phyloP scores from a whole-genome alignment of 1,140 invertebrate genomes.

The Aphis gossypii region DNA sequence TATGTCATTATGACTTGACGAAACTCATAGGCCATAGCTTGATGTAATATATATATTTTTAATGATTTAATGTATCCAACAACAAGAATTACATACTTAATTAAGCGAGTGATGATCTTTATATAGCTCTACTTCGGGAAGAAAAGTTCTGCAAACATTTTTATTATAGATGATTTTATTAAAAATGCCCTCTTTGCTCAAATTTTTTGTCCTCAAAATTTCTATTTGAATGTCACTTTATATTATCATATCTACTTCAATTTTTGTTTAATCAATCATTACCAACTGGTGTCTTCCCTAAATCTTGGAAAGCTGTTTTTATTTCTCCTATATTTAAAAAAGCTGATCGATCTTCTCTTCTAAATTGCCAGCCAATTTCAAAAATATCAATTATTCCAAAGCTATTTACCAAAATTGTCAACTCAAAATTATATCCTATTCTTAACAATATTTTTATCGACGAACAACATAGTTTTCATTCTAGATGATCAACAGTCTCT shows the following conservation, averaged over 20 bases:
- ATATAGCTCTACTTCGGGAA: too few relatives aligned
- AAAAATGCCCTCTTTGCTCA: too few relatives aligned
- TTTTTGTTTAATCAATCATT: not conserved
- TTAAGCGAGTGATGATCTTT: too few relatives aligned
- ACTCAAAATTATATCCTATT: not conserved
- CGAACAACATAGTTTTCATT: not conserved
- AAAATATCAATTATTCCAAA: not conserved
- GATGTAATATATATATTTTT: too few relatives aligned
- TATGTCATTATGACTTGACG: too few relatives aligned
- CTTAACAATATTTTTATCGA: not conserved
- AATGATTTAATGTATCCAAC: too few relatives aligned
- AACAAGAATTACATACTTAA: too few relatives aligned
- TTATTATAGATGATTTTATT: too few relatives aligned
- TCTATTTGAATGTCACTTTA: not conserved
- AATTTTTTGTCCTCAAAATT: not conserved
- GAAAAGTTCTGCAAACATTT: too few relatives aligned
- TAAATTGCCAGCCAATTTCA: not conserved
- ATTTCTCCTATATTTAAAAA: slow-evolving; percentile 15
- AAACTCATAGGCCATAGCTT: too few relatives aligned
- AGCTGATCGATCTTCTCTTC: not conserved
- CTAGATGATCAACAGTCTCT: not conserved
- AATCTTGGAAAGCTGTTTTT: not conserved
- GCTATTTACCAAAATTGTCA: not conserved
- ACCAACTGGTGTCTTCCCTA: not conserved
- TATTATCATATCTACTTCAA: not conserved